phyloP scores from a whole-genome alignment of 2,888 invertebrate species.

The Drosophila rellima region DNA sequence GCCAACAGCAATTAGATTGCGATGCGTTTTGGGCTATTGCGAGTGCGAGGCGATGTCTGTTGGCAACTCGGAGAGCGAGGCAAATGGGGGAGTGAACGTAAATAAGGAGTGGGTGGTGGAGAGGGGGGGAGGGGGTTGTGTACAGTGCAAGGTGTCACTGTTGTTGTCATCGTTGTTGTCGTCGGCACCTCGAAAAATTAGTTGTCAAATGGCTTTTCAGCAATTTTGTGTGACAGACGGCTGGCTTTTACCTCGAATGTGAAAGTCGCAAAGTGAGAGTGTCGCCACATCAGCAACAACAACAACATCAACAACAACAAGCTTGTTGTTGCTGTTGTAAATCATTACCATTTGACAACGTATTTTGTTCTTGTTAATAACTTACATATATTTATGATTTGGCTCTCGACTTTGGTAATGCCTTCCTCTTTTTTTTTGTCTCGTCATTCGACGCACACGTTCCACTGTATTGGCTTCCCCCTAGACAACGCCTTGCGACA shows the following conservation, averaged over 20 bases:
- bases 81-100: neutral
- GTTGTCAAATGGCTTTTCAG: conserved; percentile 73
- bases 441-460: conserved; percentile 23
- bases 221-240: conserved; percentile 71
- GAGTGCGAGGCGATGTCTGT: conserved; percentile 63
- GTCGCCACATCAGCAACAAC: conserved; percentile 50
- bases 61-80: conserved; percentile 22
- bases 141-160: conserved; percentile 65
- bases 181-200: conserved; percentile 70
- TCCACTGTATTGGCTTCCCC: conserved; percentile 46
- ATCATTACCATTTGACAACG: conserved; percentile 55
- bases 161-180: conserved; percentile 33
- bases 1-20: conserved; percentile 79
- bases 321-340: conserved; percentile 33
- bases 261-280: conserved; percentile 45
- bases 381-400: conserved; percentile 66
- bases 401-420: conserved; percentile 12
- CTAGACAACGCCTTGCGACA: conserved; percentile 41
- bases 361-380: conserved; percentile 61
- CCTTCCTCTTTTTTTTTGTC: conserved; percentile 13
- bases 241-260: conserved; percentile 66
- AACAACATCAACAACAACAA: neutral
- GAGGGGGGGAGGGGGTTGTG: neutral
- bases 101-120: neutral
- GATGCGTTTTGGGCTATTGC: conserved; percentile 72